These are phyloP conservation scores for Onychorhynchus coronatus DNA, from an alignment of 2,113 vertebrate genomes.

Conservation along the genomic window DNA sequence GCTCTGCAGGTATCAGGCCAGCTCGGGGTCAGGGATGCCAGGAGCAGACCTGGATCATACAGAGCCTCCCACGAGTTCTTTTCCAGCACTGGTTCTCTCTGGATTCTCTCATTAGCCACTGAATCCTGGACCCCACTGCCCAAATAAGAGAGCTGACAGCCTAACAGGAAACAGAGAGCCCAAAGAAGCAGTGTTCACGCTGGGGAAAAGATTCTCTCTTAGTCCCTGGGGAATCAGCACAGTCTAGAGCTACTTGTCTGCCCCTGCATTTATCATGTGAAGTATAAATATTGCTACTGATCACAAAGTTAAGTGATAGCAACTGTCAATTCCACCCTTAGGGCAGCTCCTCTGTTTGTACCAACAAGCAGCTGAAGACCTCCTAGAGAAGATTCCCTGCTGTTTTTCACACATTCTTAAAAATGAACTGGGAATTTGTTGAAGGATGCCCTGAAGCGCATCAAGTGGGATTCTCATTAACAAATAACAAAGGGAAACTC, in stretches of 20 bases:
- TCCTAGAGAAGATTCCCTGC: not conserved
- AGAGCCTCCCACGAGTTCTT: not conserved
- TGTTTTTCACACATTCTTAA: slow-evolving; percentile 12
- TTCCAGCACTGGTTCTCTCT: not conserved
- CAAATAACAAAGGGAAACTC: slow-evolving; percentile 41
- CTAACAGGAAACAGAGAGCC: not conserved
- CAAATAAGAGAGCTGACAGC: not conserved
- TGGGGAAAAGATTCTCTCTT: not conserved
- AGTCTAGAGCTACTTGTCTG: not conserved
- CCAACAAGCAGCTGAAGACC: not conserved
- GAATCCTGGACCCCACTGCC: not conserved
- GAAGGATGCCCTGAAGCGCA: slow-evolving; percentile 20
- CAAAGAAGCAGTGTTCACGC: not conserved
- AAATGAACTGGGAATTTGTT: slow-evolving; percentile 7
- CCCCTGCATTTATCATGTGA: not conserved
- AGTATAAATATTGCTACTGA: not conserved
- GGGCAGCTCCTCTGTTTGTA: not conserved
- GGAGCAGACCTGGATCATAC: not conserved
- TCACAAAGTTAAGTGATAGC: not conserved
- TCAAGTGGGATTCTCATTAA: slow-evolving; percentile 39
- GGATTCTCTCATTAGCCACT: not conserved
- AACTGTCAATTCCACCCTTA: not conserved
- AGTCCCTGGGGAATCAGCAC: not conserved
- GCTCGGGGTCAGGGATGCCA: not conserved
- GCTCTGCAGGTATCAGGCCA: not conserved